These are phyloP conservation scores for Calameuta idolon DNA, from an alignment of 2,888 invertebrate species.

Conservation along the genomic window DNA sequence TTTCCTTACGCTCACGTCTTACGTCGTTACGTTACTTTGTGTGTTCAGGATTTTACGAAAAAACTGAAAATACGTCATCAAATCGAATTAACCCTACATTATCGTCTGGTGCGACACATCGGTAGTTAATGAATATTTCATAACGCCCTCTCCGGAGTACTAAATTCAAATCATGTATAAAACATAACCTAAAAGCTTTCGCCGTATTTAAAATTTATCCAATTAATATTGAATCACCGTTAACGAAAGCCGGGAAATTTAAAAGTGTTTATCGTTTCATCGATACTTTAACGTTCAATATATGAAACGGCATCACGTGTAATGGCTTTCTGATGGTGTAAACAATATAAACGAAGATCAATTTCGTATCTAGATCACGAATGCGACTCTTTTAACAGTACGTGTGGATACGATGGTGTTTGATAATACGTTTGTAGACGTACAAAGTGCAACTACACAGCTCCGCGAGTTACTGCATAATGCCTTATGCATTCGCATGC, in stretches of 20 bases:
- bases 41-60: too few relatives aligned
- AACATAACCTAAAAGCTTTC: background rate
- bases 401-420: background rate
- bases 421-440: background rate
- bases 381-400: background rate
- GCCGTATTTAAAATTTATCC: background rate
- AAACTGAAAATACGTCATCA: background rate
- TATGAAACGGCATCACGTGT: background rate
- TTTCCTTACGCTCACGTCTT: too few relatives aligned
- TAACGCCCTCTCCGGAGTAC: background rate
- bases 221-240: background rate
- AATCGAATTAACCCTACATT: background rate
- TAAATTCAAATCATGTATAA: background rate
- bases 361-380: background rate
- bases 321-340: background rate
- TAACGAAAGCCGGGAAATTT: background rate
- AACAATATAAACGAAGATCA: background rate
- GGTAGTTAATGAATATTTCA: background rate
- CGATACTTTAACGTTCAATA: background rate
- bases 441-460: background rate
- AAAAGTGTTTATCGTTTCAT: background rate
- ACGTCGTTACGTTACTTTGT: too few relatives aligned
- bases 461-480: background rate
- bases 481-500: background rate
- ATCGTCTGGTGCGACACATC: background rate